Evolutionary conservation across 2,113 vertebrate genomes (phyloP).

Genomic region (Mesembrinibis cayennensis): DNA sequence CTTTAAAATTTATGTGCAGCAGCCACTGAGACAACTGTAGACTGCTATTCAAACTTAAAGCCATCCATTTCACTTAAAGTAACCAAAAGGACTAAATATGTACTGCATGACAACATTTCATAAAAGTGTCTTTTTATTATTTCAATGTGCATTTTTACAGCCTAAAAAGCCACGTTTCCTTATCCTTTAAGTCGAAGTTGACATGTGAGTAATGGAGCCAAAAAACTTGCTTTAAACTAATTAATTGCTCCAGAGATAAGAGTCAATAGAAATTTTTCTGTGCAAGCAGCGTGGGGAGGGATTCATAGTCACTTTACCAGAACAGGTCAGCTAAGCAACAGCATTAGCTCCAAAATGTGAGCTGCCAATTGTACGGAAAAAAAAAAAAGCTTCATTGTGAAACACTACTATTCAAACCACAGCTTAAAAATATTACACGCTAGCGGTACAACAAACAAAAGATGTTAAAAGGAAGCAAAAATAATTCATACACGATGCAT

Average conservation of each 20-base stretch:
- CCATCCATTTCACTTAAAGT: not conserved
- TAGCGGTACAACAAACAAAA: not conserved
- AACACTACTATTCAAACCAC: not conserved
- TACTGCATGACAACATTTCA: not conserved
- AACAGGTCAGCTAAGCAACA: conserved; percentile 36
- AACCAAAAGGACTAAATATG: not conserved
- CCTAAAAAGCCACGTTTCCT: not conserved
- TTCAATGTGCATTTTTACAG: not conserved
- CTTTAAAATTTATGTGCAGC: not conserved
- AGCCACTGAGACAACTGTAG: not conserved
- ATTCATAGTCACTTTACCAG: not conserved
- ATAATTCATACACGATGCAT: not conserved
- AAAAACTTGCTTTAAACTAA: not conserved
- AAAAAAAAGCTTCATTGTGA: not conserved
- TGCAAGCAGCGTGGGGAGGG: not conserved
- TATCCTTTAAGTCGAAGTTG: not conserved
- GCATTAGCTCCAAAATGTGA: not conserved
- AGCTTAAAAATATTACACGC: not conserved
- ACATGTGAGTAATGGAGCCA: not conserved
- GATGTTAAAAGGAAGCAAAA: not conserved
- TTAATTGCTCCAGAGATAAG: not conserved
- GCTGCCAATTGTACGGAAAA: not conserved
- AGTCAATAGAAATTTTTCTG: not conserved
- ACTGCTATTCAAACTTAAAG: not conserved
- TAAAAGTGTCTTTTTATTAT: not conserved